A percentile compares a stretch with the other conserved stretches of the same genome.
phyloP scores from a whole-genome alignment of 1,140 invertebrate species.

The Calephelis virginiensis region DNA sequence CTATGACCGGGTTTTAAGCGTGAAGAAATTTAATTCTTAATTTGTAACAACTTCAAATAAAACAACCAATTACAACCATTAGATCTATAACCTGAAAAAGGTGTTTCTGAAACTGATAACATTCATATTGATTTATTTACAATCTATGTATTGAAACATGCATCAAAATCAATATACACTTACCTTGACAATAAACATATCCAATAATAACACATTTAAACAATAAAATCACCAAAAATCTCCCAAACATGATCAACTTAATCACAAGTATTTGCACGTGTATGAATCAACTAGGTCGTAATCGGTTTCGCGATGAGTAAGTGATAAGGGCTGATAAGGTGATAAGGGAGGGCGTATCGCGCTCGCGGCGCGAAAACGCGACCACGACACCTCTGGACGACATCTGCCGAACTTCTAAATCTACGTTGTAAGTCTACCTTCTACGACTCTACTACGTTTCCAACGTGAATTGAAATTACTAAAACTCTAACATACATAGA shows the following conservation, averaged over 20 bases:
- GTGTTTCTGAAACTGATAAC: background rate
- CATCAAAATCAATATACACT: conserved; percentile 22
- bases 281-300: conserved; percentile 52
- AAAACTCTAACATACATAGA: conserved; percentile 21
- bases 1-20: no score
- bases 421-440: conserved; percentile 34
- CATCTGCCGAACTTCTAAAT: conserved; percentile 55
- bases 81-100: no score
- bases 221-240: conserved; percentile 42
- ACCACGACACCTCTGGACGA: conserved; percentile 50
- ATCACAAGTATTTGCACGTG: conserved; percentile 57
- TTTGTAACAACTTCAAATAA: no score
- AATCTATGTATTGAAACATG: background rate
- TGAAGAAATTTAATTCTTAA: no score
- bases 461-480: background rate
- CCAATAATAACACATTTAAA: conserved; percentile 42
- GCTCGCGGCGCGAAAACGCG: conserved; percentile 45
- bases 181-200: conserved; percentile 52
- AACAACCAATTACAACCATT: no score
- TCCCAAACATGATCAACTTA: conserved; percentile 51
- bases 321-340: conserved; percentile 71
- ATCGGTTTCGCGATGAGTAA: conserved; percentile 69
- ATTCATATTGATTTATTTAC: conserved; percentile 1
- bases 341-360: conserved; percentile 55
- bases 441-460: background rate